Conservation (phyloP, 2,797 vertebrate species). For the Hoplostethus atlanticus region DNA sequence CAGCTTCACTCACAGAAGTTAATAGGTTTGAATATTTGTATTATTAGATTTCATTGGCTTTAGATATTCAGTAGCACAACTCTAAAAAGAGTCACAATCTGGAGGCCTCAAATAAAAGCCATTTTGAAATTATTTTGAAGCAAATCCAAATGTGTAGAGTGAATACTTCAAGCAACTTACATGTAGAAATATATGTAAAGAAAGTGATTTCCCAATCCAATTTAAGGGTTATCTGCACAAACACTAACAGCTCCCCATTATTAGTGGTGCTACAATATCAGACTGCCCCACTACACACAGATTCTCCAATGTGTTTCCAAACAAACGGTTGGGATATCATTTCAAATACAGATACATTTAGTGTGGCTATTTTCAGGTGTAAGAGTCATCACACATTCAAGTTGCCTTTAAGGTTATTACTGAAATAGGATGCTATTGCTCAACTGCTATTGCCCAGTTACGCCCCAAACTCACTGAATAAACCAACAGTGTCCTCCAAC, state of each 20-base stretch:
- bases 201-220: neutral
- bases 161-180: neutral
- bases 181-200: neutral
- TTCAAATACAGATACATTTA: neutral
- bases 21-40: too few species aligned
- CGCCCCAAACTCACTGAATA: neutral
- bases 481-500: neutral
- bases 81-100: too few species aligned
- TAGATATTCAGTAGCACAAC: too few species aligned
- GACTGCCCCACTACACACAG: too few species aligned
- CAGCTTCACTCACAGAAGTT: too few species aligned
- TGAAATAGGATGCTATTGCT: neutral
- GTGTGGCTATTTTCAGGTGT: neutral
- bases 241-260: neutral
- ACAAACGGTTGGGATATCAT: neutral
- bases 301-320: too few species aligned
- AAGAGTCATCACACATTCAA: neutral
- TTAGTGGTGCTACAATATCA: neutral
- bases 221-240: neutral
- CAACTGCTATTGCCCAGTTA: too few species aligned
- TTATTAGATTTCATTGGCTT: too few species aligned
- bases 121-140: too few species aligned
- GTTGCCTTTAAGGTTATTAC: neutral
- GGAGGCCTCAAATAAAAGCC: neutral
- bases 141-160: neutral